Evolutionary conservation across 2,888 invertebrate species (phyloP).

Genomic region (Creontiades dilutus): DNA sequence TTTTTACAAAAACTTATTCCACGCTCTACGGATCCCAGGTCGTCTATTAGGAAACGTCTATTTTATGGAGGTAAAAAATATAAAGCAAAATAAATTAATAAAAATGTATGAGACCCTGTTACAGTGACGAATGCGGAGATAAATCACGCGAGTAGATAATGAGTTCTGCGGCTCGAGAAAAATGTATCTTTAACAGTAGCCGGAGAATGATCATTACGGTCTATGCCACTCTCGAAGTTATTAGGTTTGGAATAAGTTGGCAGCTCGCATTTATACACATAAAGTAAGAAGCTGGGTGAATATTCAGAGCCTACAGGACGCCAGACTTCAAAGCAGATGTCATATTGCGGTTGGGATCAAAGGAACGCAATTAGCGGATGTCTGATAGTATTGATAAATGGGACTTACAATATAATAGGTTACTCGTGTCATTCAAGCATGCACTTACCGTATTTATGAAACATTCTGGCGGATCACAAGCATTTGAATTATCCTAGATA

Average conservation of each 20-base stretch:
- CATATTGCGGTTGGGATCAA: conserved; percentile 17
- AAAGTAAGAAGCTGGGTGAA: neutral
- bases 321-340: conserved; percentile 19
- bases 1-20: neutral
- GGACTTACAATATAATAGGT: neutral
- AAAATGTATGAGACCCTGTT: neutral
- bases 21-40: neutral
- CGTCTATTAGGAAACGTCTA: neutral
- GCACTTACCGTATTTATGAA: neutral
- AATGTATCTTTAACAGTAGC: conserved; percentile 1
- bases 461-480: neutral
- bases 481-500: no score
- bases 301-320: neutral
- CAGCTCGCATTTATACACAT: neutral
- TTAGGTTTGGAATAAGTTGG: neutral
- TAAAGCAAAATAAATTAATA: neutral
- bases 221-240: neutral
- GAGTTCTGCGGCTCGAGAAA: conserved; percentile 6
- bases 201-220: neutral
- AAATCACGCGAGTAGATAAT: conserved; percentile 18
- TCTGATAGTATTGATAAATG: conserved; percentile 28
- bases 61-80: no score
- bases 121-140: neutral
- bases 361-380: conserved; percentile 11
- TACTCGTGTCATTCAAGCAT: neutral